Evolutionary conservation across 2,113 vertebrate genomes (phyloP).

Genomic region (Forbesichthys papilliferus): DNA sequence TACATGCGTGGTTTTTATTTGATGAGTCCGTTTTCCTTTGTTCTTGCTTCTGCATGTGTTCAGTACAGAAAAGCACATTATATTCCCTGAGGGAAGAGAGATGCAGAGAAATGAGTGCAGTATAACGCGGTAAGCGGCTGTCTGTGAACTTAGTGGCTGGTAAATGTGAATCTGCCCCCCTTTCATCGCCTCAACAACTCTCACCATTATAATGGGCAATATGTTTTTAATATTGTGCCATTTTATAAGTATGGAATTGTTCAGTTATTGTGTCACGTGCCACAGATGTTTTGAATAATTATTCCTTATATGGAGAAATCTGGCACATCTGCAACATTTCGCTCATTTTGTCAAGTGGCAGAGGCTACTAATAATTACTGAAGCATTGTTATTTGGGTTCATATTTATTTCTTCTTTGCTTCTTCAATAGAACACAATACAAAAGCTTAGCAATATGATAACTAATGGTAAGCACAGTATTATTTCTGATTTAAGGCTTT

Average conservation of each 20-base stretch:
- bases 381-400: no score
- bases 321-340: background rate
- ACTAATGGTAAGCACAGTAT: no score
- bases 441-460: no score
- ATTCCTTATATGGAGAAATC: background rate
- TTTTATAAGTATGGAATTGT: conserved; percentile 2
- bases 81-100: conserved; percentile 30
- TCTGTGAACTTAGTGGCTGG: conserved; percentile 31
- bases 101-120: conserved; percentile 37
- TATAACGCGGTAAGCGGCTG: conserved; percentile 31
- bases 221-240: conserved; percentile 20
- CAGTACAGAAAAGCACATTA: conserved; percentile 33
- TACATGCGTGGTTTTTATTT: conserved; percentile 19
- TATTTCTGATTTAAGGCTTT: no score
- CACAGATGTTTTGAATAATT: background rate
- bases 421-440: no score
- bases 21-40: conserved; percentile 16
- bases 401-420: no score
- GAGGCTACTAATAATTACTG: no score
- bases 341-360: no score
- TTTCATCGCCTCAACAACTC: conserved; percentile 21
- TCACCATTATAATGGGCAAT: conserved; percentile 19
- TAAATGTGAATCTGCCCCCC: conserved; percentile 40
- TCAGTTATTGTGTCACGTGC: no score
- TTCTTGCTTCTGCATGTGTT: conserved; percentile 34